Percentiles rank a stretch among this genome's conserved stretches.
Conservation (phyloP, 2,113 vertebrate genomes). For the Ammodytes marinus region DNA sequence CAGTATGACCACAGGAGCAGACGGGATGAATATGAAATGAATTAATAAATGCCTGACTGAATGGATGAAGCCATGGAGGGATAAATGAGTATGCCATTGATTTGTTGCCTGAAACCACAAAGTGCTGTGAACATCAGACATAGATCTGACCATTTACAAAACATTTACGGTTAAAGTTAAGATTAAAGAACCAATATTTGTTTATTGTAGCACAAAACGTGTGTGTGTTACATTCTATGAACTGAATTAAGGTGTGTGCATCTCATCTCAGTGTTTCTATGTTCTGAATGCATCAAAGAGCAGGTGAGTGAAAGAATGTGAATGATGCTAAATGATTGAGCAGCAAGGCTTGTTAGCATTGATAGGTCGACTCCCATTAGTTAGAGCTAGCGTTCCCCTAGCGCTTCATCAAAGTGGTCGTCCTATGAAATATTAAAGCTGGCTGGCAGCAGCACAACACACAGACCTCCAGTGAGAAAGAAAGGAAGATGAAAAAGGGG, state of each 20-base stretch:
- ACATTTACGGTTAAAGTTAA: too few species aligned
- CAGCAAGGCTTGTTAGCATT: constrained; percentile 7
- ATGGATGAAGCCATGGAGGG: too few species aligned
- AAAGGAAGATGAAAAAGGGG: not conserved
- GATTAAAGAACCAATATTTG: too few species aligned
- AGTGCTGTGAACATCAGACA: too few species aligned
- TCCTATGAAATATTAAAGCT: constrained; percentile 30
- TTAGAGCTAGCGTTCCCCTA: not conserved
- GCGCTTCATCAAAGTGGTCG: constrained; percentile 35
- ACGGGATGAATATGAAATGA: too few species aligned
- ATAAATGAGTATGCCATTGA: too few species aligned
- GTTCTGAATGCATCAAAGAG: constrained; percentile 11
- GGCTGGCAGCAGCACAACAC: constrained; percentile 15
- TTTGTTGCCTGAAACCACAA: too few species aligned
- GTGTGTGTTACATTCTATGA: not conserved
- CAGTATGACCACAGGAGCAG: too few species aligned
- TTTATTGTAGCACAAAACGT: too few species aligned
- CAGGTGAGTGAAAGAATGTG: not conserved
- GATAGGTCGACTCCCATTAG: constrained; percentile 26
- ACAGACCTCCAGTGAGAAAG: not conserved
- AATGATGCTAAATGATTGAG: constrained; percentile 33
- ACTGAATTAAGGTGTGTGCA: not conserved
- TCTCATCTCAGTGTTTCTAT: not conserved
- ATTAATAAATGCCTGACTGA: too few species aligned
- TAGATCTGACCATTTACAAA: too few species aligned